These are phyloP conservation scores for Charanyca ferruginea DNA, from an alignment of 2,888 invertebrate species.

Conservation along the genomic window DNA sequence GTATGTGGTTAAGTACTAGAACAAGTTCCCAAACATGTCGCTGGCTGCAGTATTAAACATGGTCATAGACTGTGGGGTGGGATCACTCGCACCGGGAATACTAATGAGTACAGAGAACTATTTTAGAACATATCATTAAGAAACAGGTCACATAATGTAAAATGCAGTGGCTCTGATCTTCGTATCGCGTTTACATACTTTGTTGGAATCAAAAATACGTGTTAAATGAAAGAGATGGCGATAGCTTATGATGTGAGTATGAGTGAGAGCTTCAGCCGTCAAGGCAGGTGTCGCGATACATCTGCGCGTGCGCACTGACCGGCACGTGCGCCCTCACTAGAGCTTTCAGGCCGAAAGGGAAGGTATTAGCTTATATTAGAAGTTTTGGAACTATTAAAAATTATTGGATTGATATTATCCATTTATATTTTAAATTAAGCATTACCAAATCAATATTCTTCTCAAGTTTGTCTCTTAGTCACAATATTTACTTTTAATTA, in stretches of 20 bases:
- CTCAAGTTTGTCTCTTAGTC: not conserved
- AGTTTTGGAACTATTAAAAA: constrained; percentile 1
- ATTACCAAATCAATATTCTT: not conserved
- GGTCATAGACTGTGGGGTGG: constrained; percentile 78
- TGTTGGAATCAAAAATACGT: constrained; percentile 84
- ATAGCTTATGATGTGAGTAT: constrained; percentile 69
- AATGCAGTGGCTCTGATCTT: constrained; percentile 81
- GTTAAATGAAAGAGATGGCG: constrained; percentile 73
- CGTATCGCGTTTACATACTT: constrained; percentile 75
- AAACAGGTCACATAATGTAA: constrained; percentile 88
- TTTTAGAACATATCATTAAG: constrained; percentile 86
- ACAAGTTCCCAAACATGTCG: constrained; percentile 80
- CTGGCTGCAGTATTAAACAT: constrained; percentile 77
- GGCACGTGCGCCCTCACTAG: constrained; percentile 85
- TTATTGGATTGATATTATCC: not conserved
- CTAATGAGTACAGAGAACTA: constrained; percentile 83
- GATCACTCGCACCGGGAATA: constrained; percentile 78
- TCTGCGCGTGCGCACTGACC: constrained; percentile 86
- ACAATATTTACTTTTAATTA: constrained; percentile 1
- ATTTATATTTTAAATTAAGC: not conserved
- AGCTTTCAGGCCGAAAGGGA: constrained; percentile 74
- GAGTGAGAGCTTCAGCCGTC: constrained; percentile 78
- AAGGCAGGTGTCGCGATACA: constrained; percentile 88
- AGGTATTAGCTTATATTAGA: constrained; percentile 50
- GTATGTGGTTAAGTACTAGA: constrained; percentile 69